These are phyloP conservation scores for Conomelus anceps DNA, from an alignment of 2,888 invertebrate species.

Conservation along the genomic window DNA sequence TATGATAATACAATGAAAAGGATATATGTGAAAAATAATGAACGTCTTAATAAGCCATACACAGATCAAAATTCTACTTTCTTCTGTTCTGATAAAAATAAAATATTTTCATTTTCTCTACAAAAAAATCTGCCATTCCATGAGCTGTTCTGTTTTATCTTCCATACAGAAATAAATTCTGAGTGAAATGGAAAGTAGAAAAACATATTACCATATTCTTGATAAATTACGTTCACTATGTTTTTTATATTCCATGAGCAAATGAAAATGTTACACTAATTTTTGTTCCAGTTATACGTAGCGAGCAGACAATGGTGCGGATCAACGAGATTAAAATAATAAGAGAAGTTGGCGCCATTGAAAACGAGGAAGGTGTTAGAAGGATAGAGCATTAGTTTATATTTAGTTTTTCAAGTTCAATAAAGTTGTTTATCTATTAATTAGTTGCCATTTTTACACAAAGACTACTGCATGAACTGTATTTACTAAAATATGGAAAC, in stretches of 20 bases:
- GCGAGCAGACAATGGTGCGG: slow-evolving; percentile 46
- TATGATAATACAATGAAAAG: too few species aligned
- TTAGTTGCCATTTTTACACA: background rate
- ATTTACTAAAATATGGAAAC: too few species aligned
- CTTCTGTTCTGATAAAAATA: too few species aligned
- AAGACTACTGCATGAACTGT: background rate
- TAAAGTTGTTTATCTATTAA: background rate
- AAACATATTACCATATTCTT: background rate
- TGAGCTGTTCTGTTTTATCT: too few species aligned
- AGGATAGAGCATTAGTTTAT: slow-evolving; percentile 7
- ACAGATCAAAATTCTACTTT: too few species aligned
- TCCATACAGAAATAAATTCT: too few species aligned
- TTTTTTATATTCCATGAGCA: background rate
- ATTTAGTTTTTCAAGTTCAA: slow-evolving; percentile 17
- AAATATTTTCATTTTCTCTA: too few species aligned
- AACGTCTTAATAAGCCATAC: too few species aligned
- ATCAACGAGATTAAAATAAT: slow-evolving; percentile 64
- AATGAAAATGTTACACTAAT: background rate
- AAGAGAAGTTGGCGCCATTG: slow-evolving; percentile 28
- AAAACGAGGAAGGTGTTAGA: slow-evolving; percentile 21
- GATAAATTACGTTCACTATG: too few species aligned
- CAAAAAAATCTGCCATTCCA: too few species aligned
- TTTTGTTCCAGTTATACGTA: slow-evolving; percentile 40
- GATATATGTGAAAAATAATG: too few species aligned
- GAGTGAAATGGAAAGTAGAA: too few species aligned